Percentiles rank a stretch among this genome's conserved stretches.
phyloP scores from a whole-genome alignment of 2,888 invertebrate species.

The Lordiphosa andalusiaca region DNA sequence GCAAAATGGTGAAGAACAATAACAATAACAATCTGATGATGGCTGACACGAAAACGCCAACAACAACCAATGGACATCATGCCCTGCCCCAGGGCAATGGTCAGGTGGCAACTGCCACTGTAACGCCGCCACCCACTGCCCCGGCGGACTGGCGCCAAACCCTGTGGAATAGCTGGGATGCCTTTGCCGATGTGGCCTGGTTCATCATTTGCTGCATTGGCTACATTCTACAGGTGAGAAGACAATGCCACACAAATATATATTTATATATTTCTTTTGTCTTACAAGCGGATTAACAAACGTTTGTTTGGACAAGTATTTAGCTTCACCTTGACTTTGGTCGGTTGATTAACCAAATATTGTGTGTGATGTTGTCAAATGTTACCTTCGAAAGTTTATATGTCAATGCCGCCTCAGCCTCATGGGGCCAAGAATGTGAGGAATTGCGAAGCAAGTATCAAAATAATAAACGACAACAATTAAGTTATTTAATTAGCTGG shows the following conservation, averaged over 20 bases:
- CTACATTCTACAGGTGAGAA: conserved; percentile 77
- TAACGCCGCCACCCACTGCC: not conserved
- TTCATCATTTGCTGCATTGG: conserved; percentile 78
- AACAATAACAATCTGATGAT: conserved; percentile 59
- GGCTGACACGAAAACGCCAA: conserved; percentile 23
- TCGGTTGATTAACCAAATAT: conserved; percentile 30
- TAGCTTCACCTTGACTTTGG: conserved; percentile 31
- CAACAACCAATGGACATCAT: conserved; percentile 22
- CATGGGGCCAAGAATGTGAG: conserved; percentile 8
- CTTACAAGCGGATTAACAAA: not conserved
- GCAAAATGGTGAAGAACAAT: conserved; percentile 71
- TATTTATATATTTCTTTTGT: not conserved
- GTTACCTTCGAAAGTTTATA: conserved; percentile 23
- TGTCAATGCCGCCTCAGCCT: conserved; percentile 20
- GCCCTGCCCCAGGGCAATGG: conserved; percentile 44
- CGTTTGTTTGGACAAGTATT: conserved; percentile 20
- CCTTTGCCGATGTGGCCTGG: conserved; percentile 73
- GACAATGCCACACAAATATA: not conserved
- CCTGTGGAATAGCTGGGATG: conserved; percentile 68
- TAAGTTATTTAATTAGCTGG: conserved; percentile 38
- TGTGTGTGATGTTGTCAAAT: conserved; percentile 29
- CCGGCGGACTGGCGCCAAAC: conserved; percentile 35
- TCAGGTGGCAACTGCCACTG: conserved; percentile 9
- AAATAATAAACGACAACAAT: conserved; percentile 34
- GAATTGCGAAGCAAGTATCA: conserved; percentile 14